These are phyloP conservation scores for Anoplopoma fimbria DNA, from an alignment of 2,113 vertebrate genomes.

Conservation along the genomic window DNA sequence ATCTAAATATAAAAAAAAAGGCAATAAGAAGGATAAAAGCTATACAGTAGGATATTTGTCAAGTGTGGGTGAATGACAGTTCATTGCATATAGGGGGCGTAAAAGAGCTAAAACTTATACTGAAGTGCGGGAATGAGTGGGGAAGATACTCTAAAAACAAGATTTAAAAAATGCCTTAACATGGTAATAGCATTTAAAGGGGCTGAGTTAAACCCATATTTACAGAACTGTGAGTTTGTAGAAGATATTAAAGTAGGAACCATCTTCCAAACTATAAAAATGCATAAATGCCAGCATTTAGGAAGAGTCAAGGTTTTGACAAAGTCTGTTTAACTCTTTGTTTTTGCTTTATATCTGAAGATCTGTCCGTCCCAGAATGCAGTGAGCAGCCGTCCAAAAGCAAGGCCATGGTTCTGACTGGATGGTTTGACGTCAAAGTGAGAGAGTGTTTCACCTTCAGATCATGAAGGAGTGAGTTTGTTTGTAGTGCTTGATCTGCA, in stretches of 20 bases:
- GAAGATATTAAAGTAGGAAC: neutral
- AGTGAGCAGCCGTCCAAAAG: neutral
- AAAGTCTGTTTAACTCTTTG: neutral
- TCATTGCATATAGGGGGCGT: slow-evolving; percentile 10
- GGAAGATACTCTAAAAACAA: neutral
- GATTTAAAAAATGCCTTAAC: neutral
- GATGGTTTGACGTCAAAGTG: slow-evolving; percentile 8
- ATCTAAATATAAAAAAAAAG: slow-evolving; percentile 31
- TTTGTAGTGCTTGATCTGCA: slow-evolving; percentile 90
- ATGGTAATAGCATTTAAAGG: slow-evolving; percentile 16
- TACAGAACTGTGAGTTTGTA: neutral
- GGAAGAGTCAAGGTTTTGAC: neutral
- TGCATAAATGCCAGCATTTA: neutral
- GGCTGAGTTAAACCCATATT: neutral
- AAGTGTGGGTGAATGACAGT: slow-evolving; percentile 6
- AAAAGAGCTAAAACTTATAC: slow-evolving; percentile 1
- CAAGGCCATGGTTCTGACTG: too few relatives aligned
- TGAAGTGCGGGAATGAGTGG: neutral
- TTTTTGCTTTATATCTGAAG: slow-evolving; percentile 3
- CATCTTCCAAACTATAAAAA: slow-evolving; percentile 16
- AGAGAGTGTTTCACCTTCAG: slow-evolving; percentile 72
- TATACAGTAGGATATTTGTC: slow-evolving; percentile 13
- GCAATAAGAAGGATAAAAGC: neutral
- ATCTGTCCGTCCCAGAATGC: slow-evolving; percentile 6
- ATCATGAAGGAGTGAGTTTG: slow-evolving; percentile 96